Evolutionary conservation across 2,888 invertebrate species (phyloP).

Genomic region (Sphecodes monilicornis): DNA sequence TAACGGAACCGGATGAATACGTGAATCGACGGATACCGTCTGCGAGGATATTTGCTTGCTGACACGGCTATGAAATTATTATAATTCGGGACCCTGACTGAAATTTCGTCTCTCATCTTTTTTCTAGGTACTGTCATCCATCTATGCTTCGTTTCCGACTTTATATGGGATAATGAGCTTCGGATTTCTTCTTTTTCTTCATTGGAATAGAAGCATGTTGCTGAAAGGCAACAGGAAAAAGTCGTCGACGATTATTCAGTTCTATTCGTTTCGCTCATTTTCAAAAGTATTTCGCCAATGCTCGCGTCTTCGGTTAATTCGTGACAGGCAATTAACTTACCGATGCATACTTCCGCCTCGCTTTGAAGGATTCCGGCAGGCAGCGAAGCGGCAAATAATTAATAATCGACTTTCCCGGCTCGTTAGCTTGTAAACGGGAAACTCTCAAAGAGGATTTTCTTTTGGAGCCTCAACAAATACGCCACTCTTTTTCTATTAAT

Average conservation of each 20-base stretch:
- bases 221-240: neutral
- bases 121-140: too few species aligned
- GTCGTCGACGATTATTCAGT: neutral
- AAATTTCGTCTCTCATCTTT: neutral
- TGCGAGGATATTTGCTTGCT: neutral
- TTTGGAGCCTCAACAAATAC: constrained; percentile 28
- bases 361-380: neutral
- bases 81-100: neutral
- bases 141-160: too few species aligned
- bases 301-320: neutral
- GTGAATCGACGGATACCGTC: constrained; percentile 4
- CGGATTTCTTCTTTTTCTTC: too few species aligned
- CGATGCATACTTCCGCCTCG: neutral
- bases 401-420: constrained; percentile 50
- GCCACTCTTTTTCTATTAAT: constrained; percentile 11
- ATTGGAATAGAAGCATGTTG: too few species aligned
- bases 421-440: constrained; percentile 45
- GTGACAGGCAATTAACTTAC: neutral
- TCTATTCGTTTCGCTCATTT: neutral
- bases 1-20: neutral
- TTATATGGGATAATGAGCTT: too few species aligned
- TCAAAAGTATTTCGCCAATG: neutral
- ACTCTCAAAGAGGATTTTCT: constrained; percentile 40
- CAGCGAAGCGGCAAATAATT: constrained; percentile 57
- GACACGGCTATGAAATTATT: neutral